Evolutionary conservation across 2,888 invertebrate species (phyloP).

Genomic region (Nephrotoma flavescens): DNA sequence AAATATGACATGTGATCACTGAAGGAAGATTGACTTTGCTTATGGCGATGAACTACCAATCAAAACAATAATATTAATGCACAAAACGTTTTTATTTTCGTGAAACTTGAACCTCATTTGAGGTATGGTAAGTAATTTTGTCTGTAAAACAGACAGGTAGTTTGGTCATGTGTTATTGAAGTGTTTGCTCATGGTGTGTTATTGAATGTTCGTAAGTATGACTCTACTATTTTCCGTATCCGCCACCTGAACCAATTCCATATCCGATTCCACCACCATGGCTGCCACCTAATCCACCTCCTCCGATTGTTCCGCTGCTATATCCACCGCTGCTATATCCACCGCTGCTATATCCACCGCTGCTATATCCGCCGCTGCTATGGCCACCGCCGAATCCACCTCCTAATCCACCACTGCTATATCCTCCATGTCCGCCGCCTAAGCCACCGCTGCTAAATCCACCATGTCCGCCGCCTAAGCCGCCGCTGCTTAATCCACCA

Average conservation of each 20-base stretch:
- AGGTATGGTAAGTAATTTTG: background rate
- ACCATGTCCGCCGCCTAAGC: background rate
- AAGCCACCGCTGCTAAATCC: background rate
- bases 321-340: slow-evolving; percentile 11
- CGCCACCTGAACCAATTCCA: background rate
- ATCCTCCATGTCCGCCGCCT: background rate
- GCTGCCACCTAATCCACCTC: background rate
- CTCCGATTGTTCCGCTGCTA: background rate
- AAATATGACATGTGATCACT: no score
- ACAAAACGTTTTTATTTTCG: background rate
- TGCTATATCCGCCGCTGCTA: background rate
- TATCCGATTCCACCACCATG: slow-evolving; percentile 5
- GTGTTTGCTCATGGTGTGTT: no score
- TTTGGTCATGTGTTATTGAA: background rate
- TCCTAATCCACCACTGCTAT: background rate
- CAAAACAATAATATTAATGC: background rate
- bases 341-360: slow-evolving; percentile 9
- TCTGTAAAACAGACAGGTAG: background rate
- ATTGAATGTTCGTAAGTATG: background rate
- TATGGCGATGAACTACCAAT: background rate
- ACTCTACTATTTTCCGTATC: background rate
- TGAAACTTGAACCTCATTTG: background rate
- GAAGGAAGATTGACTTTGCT: no score
- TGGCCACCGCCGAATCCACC: background rate
- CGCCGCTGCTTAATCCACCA: background rate